Base-by-base conservation (phyloP, 2,888 invertebrate species). In the Flabesymbios commensalis region DNA sequence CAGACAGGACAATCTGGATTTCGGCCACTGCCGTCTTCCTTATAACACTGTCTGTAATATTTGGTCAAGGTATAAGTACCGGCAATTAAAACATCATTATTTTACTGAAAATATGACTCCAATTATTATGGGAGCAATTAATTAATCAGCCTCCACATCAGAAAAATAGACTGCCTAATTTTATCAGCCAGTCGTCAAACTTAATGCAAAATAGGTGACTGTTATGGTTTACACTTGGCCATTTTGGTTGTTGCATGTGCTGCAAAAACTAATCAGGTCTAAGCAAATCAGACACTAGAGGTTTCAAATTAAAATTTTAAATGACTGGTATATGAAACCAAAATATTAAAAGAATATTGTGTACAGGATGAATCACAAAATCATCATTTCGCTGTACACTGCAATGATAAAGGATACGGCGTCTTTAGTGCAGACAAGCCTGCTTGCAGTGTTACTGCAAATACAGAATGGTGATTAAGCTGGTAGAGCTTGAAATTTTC, bases 401-500 rank as follows among this genome's bases (percentile, higher is more conserved):
- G n/a, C n/a, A n/a, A n/a, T n/a, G 22, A n/a, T 24, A 64, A 77
- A 86, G 88, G 88, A 87, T 81, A 82, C 74, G 94, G 94, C 67
- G 96, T 96, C 84, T 99, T 98, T 58, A 97, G 87, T 33, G 97
- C 93, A 22, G 96, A 94, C 24, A 98, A 86, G 0, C 98, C 98
- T 51, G 94, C 93, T 81, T 94, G 96, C 65, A 96, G 86, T 31
- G 93, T 90, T 1, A 93, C 93, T 36, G 94, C 92, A 78, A 99
- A 91, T 53, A 94, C 91, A 32, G 96, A 92, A 74, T 93, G 91
- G 56, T 90, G 89, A 57, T 93, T 92, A 42, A 99, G 86, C 84
- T 98, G 97, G 84, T 94, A 95, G 67, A 98, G 87, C 64, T 93
- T 89, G 79, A 92, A 94, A 84, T 97, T 96, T 83, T 96, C 97